Evolutionary conservation across 2,888 invertebrate species (phyloP), one percentile per base, ranked within the genome.

Genomic region (Noctua fimbriata): DNA sequence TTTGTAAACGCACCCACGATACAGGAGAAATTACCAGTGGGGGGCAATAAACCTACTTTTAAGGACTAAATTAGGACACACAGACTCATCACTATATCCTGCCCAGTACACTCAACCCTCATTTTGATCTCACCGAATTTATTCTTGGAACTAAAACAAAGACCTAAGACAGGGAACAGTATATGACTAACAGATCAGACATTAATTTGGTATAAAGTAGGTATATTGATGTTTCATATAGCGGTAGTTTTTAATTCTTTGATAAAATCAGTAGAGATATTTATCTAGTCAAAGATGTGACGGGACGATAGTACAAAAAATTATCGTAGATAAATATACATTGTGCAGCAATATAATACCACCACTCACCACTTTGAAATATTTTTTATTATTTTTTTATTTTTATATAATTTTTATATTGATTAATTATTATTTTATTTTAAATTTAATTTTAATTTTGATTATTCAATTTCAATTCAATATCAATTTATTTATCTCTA

Each of bases 61-160:
- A 2, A 4, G 41, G 2, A 18, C 6, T 36, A 76, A 63, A 76
- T 60, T 49, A 41, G 14, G 2, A 52, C 9, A 32, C 47, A 47
- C 21, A 58, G n/a, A 73, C 47, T 49, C 58, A 60, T 60, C 47
- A 36, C 16, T 24, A 81, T 36, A 60, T 44, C 41, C 63, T 44
- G 47, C 5, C 44, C 36, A 67, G 49, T 9, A 16, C 58, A 75
- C 18, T 55, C 24, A 32, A 47, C 77, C 63, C n/a, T 63, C 32
- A 76, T 24, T 69, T 75, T 28, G 44, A 41, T 44, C 49, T 41
- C 16, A 28, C n/a, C 24, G 58, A 78, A 78, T 60, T 72, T 72
- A 52, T 89, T 86, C 78, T 58, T 60, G 44, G 83, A 86, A 89
- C 21, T 32, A 36, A 73, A 85, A 89, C 81, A 86, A 89, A 88